Conservation (phyloP, 2,113 vertebrate species). For the Heptranchias perlo region DNA sequence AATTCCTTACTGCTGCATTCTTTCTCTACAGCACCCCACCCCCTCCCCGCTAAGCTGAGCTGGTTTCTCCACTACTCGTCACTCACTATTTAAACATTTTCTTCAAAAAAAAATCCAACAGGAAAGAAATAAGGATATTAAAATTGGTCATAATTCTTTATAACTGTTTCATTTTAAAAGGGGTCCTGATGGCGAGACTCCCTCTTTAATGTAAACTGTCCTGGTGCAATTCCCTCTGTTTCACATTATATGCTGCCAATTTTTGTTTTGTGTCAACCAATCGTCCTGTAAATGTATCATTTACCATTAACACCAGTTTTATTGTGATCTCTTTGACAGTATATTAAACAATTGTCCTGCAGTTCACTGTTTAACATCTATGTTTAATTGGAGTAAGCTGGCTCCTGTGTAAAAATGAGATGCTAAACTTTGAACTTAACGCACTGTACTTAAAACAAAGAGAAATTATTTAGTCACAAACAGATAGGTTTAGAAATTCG, state of each 20-base stretch:
- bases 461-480: constrained; percentile 11
- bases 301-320: constrained; percentile 18
- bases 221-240: background rate
- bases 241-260: background rate
- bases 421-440: background rate
- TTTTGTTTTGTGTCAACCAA: constrained; percentile 12
- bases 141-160: background rate
- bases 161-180: constrained; percentile 20
- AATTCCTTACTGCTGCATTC: background rate
- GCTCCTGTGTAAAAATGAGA: constrained; percentile 26
- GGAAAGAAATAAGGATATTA: background rate
- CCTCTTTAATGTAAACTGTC: constrained; percentile 7
- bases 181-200: background rate
- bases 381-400: constrained; percentile 22
- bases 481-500: background rate
- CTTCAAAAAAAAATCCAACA: background rate
- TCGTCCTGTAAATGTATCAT: constrained; percentile 30
- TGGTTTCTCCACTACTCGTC: background rate
- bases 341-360: constrained; percentile 15
- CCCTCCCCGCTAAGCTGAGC: background rate
- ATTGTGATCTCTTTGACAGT: constrained; percentile 32
- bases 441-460: background rate
- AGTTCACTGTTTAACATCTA: background rate
- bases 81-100: background rate
- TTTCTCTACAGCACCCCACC: background rate